Evolutionary conservation across 2,797 vertebrate species (phyloP), one percentile per base, ranked within the genome.

Genomic region (Anguilla obscura): DNA sequence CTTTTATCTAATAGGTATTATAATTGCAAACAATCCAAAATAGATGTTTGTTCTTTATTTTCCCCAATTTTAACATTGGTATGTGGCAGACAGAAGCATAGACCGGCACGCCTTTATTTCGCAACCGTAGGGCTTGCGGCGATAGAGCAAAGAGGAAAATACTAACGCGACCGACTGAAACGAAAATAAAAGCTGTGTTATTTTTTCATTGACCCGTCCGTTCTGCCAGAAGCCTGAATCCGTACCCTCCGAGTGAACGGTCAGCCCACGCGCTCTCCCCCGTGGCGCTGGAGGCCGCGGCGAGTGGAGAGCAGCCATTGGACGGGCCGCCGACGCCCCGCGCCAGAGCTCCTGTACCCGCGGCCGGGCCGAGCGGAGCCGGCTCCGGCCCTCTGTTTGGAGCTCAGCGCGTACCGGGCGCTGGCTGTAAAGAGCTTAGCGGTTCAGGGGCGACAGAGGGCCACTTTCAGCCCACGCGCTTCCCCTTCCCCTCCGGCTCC

Each of bases 51-150:
- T 87, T 80, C 4, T 27, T 87, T 3, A 36, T 36, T 80, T 58
- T 60, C 24, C 21, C 48, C 54, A 86, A 74, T 86, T 54, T 52
- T 86, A 86, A 54, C 40, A 69, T 54, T 30, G 86, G 86, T 56
- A 76, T 45, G 56, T 5, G 54, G 36, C 76, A 79, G 86, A 27
- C 24, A 86, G 27, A 79, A 3, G 16, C 10, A 76, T 40, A 36
- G 71, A 5, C 33, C 14, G 30, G 71, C 71, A 76, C 12, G 27
- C 30, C 71, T 76, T 33, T 76, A 71, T 76, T 40, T 36, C 33
- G 10, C 33, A 40, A 10, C 3, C 12, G 14, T 76, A 7, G 71
- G 12, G 71, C 14, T 27, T 16, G 71, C 40, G 71, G 33, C 33
- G 71, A 74, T 10, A 1, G 71, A 14, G 33, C 71, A 74, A 30